Evolutionary conservation across 2,113 vertebrate genomes (phyloP), one percentile per base, ranked within the genome.

Genomic region (Psammodynastes pulverulentus): DNA sequence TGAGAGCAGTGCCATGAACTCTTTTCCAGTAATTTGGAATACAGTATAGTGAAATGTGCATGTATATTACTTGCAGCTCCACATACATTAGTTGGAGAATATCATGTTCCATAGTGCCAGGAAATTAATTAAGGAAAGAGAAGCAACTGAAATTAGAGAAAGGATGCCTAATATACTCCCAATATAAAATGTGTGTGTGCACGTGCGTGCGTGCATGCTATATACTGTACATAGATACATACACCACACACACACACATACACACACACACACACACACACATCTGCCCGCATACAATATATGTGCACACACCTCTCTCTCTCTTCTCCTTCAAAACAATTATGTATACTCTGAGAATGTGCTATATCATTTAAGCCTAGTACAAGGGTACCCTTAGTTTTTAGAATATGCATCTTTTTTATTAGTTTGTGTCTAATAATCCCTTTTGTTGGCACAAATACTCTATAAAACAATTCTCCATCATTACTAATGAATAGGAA

Each of bases 401-500:
- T 0, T 21, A 52, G 1, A 94, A 34, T 17, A 4, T 88, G 13
- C 62, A 91, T 51, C 84, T 0, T 0, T 5, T 24, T 92, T 67
- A 19, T n/a, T 88, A 1, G n/a, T 84, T 34, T 91, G 56, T 93
- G 52, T 29, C 23, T 26, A 45, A 54, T 85, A 19, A 13, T 5
- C 85, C 9, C 43, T 92, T 58, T 92, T 34, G 84, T 89, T 2
- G 23, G 84, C 58, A 94, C 34, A 91, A 49, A 90, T 92, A 8
- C 29, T 84, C 53, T 92, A 67, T 92, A 24, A 90, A 94, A 94
- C 58, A 56, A 88, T 86, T 87, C 89, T 43, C 88, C 58, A 9
- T 9, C 2, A 3, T 93, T 92, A 91, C 86, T 93, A 93, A 91
- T 54, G 52, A 9, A 5, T 91, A 56, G 87, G 87, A 91, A 53